phyloP scores from a whole-genome alignment of 1,140 invertebrate species.

The Drosophila suzukii region DNA sequence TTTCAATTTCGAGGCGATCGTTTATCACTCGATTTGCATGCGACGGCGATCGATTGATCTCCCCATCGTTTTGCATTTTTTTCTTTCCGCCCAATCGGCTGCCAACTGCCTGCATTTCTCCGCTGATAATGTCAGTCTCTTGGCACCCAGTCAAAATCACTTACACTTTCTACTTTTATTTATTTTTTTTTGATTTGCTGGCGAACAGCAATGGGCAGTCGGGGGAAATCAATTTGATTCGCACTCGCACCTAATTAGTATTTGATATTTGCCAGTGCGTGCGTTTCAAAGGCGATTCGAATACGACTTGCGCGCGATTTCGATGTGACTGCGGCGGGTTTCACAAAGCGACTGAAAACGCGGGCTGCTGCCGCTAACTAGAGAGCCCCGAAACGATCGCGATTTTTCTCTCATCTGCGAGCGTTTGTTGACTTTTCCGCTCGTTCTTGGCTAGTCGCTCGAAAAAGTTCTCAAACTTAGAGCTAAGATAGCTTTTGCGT shows the following conservation, averaged over 20 bases:
- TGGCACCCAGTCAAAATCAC: conserved; percentile 55
- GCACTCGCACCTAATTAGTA: conserved; percentile 21
- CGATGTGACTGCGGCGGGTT: conserved; percentile 58
- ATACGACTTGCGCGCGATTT: conserved; percentile 47
- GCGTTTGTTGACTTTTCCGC: conserved; percentile 32
- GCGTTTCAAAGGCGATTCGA: conserved; percentile 27
- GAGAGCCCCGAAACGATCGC: conserved; percentile 40
- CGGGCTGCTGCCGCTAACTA: conserved; percentile 36
- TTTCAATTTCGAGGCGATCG: conserved; percentile 77
- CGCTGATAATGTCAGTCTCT: conserved; percentile 72
- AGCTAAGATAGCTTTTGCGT: conserved; percentile 42
- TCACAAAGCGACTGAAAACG: conserved; percentile 70
- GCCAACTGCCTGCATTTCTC: conserved; percentile 41
- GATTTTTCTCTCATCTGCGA: conserved; percentile 28
- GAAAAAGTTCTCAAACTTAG: conserved; percentile 65
- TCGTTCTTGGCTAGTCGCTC: conserved; percentile 21
- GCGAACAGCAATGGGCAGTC: not conserved
- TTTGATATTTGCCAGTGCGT: conserved; percentile 21
- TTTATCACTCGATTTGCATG: conserved; percentile 84
- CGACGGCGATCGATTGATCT: conserved; percentile 47
- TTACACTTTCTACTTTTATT: conserved; percentile 64
- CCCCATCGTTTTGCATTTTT: not conserved
- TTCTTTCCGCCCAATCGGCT: conserved; percentile 23
- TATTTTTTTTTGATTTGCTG: conserved; percentile 22
- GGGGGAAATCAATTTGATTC: conserved; percentile 19